These are phyloP conservation scores for Smithornis capensis DNA, from an alignment of 2,113 vertebrate species.

Conservation along the genomic window DNA sequence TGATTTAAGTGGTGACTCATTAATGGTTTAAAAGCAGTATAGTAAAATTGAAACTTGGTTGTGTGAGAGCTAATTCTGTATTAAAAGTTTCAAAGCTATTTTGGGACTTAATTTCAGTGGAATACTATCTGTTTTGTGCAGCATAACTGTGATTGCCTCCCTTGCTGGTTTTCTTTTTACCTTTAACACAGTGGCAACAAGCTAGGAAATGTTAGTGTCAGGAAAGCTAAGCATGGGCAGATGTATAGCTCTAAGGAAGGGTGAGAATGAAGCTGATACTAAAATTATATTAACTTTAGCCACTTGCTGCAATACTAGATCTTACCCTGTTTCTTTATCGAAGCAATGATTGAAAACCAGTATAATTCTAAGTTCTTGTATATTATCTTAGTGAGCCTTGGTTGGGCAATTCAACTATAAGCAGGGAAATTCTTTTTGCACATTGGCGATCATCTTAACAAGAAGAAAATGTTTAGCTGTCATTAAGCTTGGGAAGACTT, in stretches of 20 bases:
- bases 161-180: neutral
- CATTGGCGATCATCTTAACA: neutral
- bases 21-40: constrained; percentile 46
- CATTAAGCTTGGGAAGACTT: neutral
- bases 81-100: neutral
- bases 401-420: neutral
- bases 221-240: neutral
- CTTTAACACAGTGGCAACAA: neutral
- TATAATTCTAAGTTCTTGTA: neutral
- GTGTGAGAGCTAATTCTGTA: constrained; percentile 10
- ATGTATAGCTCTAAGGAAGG: neutral
- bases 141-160: neutral
- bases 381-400: neutral
- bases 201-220: neutral
- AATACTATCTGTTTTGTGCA: neutral
- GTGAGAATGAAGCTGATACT: neutral
- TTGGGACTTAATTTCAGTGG: neutral
- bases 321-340: neutral
- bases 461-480: neutral
- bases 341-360: neutral
- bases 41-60: constrained; percentile 40
- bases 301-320: neutral
- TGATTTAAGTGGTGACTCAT: constrained; percentile 61
- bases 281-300: neutral
- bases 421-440: neutral